phyloP scores from a whole-genome alignment of 2,797 vertebrate species.

The Cichlasoma orientale region DNA sequence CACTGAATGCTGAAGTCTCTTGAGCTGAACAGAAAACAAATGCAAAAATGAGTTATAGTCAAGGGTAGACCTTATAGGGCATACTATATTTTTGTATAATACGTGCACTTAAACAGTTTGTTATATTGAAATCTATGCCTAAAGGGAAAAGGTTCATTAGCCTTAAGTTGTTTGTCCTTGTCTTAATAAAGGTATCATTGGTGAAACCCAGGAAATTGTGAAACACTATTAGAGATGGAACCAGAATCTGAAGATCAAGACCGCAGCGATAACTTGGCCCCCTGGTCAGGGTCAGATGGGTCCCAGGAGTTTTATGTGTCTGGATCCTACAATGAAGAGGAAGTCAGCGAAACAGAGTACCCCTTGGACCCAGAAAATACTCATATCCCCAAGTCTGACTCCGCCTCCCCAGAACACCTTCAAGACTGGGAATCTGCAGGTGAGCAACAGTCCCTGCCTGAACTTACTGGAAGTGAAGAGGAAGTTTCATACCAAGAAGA shows the following conservation, averaged over 20 bases:
- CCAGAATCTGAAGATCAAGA: slow-evolving; percentile 53
- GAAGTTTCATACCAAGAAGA: slow-evolving; percentile 45
- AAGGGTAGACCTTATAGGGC: neutral
- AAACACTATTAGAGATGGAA: slow-evolving; percentile 65
- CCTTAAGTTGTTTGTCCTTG: slow-evolving; percentile 32
- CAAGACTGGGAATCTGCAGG: slow-evolving; percentile 67
- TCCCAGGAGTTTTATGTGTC: slow-evolving; percentile 66
- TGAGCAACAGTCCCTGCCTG: slow-evolving; percentile 76
- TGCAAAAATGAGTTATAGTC: neutral
- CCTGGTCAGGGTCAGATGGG: slow-evolving; percentile 67
- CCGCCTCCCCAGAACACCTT: slow-evolving; percentile 23
- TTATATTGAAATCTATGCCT: neutral
- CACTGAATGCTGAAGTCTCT: slow-evolving; percentile 14
- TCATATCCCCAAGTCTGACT: slow-evolving; percentile 51
- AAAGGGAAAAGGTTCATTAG: neutral
- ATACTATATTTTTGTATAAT: neutral
- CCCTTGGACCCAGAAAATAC: slow-evolving; percentile 40
- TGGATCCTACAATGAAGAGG: slow-evolving; percentile 68
- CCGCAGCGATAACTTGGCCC: slow-evolving; percentile 28
- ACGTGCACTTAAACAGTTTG: neutral
- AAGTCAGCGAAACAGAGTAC: slow-evolving; percentile 66
- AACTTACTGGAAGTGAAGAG: slow-evolving; percentile 58
- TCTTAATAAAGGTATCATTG: slow-evolving; percentile 55
- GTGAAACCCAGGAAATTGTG: slow-evolving; percentile 28
- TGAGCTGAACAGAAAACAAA: neutral